These are phyloP conservation scores for Leuctra nigra DNA, from an alignment of 2,888 invertebrate genomes.

Conservation along the genomic window DNA sequence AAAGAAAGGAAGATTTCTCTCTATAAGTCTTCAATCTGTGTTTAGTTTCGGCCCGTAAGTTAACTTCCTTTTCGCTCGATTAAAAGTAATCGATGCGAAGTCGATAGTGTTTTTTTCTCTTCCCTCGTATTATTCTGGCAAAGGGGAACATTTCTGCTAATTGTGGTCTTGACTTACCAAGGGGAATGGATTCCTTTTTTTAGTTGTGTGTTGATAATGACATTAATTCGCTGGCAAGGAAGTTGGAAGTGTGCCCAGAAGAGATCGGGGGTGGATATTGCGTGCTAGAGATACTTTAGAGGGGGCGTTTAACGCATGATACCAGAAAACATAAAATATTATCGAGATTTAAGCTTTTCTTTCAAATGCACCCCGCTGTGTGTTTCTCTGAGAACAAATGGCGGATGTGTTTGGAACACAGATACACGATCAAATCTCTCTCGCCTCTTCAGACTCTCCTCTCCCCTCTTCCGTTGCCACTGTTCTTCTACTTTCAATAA, in stretches of 20 bases:
- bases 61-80: constrained; percentile 12
- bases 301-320: constrained; percentile 6
- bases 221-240: constrained; percentile 15
- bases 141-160: constrained; percentile 9
- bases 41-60: not conserved
- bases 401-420: too few relatives aligned
- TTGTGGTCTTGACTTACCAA: constrained; percentile 13
- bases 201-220: constrained; percentile 17
- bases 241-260: constrained; percentile 12
- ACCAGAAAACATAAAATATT: not conserved
- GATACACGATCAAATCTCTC: too few relatives aligned
- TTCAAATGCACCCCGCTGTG: constrained; percentile 3
- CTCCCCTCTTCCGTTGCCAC: too few relatives aligned
- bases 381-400: too few relatives aligned
- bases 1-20: too few relatives aligned
- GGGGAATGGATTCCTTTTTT: constrained; percentile 11
- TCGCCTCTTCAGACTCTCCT: too few relatives aligned
- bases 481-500: too few relatives aligned
- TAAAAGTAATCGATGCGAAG: constrained; percentile 12
- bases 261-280: constrained; percentile 5
- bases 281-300: not conserved
- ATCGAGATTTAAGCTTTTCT: not conserved
- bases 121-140: constrained; percentile 3
- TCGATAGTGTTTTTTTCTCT: constrained; percentile 6
- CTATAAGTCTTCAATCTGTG: constrained; percentile 8